Evolutionary conservation across 1,140 invertebrate species (phyloP), one percentile per base, ranked within the genome.

Genomic region (Cyclina sinensis): DNA sequence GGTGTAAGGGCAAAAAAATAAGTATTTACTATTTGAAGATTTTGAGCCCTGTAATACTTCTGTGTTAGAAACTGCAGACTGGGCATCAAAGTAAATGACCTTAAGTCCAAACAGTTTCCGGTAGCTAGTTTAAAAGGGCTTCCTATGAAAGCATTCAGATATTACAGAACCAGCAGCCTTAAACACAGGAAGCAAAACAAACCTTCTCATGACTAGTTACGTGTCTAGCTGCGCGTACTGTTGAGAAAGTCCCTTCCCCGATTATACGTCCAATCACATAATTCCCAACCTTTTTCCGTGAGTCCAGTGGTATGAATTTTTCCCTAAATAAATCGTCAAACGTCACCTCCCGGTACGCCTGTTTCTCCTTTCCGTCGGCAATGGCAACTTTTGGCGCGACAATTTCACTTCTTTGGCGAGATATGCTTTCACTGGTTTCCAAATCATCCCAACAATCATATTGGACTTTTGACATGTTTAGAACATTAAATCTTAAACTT

Each of bases 171-270:
- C n/a, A n/a, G n/a, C n/a, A n/a, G n/a, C n/a, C n/a, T n/a, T n/a
- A n/a, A n/a, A n/a, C n/a, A n/a, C n/a, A n/a, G n/a, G n/a, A n/a
- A n/a, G n/a, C n/a, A 14, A 43, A 43, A 14, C 43, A 7, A 43
- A 88, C 86, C 86, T 81, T 82, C 54, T 88, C 76, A 11, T 51
- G 48, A 7, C n/a, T 74, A 0, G 32, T 74, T 7, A 88, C 37
- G 37, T 76, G 46, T 57, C 54, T 70, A 16, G 62, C 86, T 11
- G 35, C 24, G 57, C 86, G 30, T 16, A 88, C 86, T 62, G 57
- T 88, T 16, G 86, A 82, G 37, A 88, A 88, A 1, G 79, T 48
- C 21, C 86, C 86, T 73, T 88, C 86, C 7, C 86, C 86, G n/a
- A 88, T 35, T 11, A 65, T 57, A 12, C 46, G 24, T 32, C 86